Evolutionary conservation across 2,888 invertebrate genomes (phyloP).

Genomic region (Elysia crispata): DNA sequence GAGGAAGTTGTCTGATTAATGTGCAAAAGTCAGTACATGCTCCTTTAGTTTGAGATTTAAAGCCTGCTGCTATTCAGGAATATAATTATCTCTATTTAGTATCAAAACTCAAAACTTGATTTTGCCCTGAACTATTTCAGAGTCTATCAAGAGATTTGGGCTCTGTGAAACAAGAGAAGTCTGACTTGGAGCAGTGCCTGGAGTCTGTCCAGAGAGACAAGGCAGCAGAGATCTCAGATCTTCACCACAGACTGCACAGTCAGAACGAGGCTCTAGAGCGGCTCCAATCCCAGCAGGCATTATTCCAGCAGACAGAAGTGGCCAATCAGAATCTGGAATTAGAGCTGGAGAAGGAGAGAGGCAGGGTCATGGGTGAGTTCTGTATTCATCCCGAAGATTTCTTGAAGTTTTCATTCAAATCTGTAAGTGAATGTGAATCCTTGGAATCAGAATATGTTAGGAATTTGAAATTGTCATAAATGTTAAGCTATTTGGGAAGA

Average conservation of each 20-base stretch:
- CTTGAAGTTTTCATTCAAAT: too few species aligned
- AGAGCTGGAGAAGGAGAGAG: conserved; percentile 76
- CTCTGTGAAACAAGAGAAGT: conserved; percentile 60
- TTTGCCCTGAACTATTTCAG: conserved; percentile 50
- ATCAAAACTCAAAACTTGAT: too few species aligned
- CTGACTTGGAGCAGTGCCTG: conserved; percentile 60
- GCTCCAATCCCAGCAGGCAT: conserved; percentile 44
- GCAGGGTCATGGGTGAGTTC: conserved; percentile 41
- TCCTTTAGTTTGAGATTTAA: too few species aligned
- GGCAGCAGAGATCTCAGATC: conserved; percentile 59
- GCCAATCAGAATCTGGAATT: conserved; percentile 70
- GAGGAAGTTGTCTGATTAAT: too few species aligned
- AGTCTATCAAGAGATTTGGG: conserved; percentile 64
- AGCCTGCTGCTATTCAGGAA: too few species aligned
- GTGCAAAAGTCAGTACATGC: too few species aligned
- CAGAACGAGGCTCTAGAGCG: conserved; percentile 59
- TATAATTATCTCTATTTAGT: too few species aligned
- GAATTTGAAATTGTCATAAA: too few species aligned
- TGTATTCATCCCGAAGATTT: too few species aligned
- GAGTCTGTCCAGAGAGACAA: conserved; percentile 58
- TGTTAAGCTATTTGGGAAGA: too few species aligned
- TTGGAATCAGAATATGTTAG: too few species aligned
- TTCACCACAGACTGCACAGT: conserved; percentile 60
- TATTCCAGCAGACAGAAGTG: conserved; percentile 58
- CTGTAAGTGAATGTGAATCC: too few species aligned